phyloP scores from a whole-genome alignment of 2,888 invertebrate species.

The Macrosoma leucophasiata region DNA sequence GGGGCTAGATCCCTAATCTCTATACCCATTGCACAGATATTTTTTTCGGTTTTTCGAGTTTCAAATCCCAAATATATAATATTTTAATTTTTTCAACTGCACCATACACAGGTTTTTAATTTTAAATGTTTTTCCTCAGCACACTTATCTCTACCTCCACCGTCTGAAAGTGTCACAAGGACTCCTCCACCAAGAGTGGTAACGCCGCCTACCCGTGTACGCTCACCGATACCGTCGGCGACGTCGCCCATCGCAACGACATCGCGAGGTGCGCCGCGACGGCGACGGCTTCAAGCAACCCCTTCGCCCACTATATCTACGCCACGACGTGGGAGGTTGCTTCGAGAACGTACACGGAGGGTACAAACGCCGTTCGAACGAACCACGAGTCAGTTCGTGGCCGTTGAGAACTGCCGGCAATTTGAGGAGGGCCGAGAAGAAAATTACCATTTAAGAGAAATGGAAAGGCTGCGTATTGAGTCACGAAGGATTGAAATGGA shows the following conservation, averaged over 20 bases:
- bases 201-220: no score
- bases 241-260: background rate
- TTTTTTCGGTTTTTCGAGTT: no score
- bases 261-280: background rate
- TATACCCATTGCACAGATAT: no score
- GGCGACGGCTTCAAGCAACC: background rate
- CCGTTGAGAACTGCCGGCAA: conserved; percentile 1
- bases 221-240: background rate
- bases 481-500: conserved; percentile 1
- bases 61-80: no score
- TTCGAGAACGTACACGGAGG: background rate
- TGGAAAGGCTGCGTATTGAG: conserved; percentile 1
- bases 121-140: background rate
- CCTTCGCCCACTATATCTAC: conserved; percentile 1
- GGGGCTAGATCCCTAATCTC: no score
- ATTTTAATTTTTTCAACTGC: no score
- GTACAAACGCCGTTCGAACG: conserved; percentile 3
- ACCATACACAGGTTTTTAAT: no score
- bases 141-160: background rate
- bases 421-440: conserved; percentile 4
- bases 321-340: background rate
- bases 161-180: no score
- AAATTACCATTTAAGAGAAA: conserved; percentile 4
- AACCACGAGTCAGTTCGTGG: conserved; percentile 5
- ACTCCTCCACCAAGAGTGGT: no score